Percentiles rank a stretch among this genome's conserved stretches.
phyloP scores from a whole-genome alignment of 2,888 invertebrate genomes.

The Dorcus hopei region DNA sequence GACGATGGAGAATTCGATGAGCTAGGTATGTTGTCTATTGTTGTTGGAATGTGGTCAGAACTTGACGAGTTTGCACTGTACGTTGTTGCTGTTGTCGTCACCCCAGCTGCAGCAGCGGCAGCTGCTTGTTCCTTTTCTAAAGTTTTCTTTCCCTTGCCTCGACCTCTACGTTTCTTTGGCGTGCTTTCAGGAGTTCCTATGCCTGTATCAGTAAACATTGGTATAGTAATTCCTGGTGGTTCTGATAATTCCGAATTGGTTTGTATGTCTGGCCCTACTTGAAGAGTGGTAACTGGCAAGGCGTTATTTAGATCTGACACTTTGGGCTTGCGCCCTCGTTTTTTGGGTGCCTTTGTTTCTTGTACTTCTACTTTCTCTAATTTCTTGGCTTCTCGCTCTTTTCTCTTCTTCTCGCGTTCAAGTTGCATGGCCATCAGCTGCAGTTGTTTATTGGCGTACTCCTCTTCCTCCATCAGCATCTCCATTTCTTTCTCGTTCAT shows the following conservation, averaged over 20 bases:
- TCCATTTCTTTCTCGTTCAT: conserved; percentile 48
- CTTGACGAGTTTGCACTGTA: conserved; percentile 29
- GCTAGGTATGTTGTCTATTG: conserved; percentile 32
- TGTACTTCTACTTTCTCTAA: conserved; percentile 26
- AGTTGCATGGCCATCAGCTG: conserved; percentile 51
- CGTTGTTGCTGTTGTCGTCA: conserved; percentile 46
- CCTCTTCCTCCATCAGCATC: conserved; percentile 62
- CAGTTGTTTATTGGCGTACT: conserved; percentile 56
- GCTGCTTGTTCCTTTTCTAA: conserved; percentile 51
- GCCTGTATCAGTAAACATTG: conserved; percentile 36
- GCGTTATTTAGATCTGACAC: conserved; percentile 6
- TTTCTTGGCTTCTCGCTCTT: conserved; percentile 51
- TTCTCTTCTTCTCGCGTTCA: conserved; percentile 56
- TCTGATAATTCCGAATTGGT: conserved; percentile 42
- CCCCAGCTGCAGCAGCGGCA: conserved; percentile 50
- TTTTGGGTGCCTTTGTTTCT: conserved; percentile 45
- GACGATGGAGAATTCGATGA: conserved; percentile 38
- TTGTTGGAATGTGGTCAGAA: conserved; percentile 13
- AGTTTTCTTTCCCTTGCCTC: conserved; percentile 50
- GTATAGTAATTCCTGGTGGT: conserved; percentile 42
- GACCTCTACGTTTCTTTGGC: conserved; percentile 45
- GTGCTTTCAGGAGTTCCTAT: conserved; percentile 28
- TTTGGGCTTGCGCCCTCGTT: conserved; percentile 39
- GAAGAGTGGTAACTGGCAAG: conserved; percentile 6
- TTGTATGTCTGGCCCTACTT: conserved; percentile 18